Conservation (phyloP, 37 sponge, comb jelly and placozoan genomes). For the Aphrocallistes beatrix region DNA sequence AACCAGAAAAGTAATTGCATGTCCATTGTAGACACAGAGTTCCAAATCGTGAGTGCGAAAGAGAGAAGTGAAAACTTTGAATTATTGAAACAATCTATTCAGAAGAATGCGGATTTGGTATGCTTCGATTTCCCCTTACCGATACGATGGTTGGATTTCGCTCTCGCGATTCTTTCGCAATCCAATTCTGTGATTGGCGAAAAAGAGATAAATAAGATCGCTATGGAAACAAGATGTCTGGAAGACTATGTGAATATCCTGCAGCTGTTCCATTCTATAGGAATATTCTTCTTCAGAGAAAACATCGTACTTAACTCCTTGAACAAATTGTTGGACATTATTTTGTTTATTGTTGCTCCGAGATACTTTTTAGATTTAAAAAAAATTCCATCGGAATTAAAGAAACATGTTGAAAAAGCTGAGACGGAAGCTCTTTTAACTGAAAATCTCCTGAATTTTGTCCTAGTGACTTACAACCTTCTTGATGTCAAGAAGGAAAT, state of each 20-base stretch:
- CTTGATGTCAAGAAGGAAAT: background rate
- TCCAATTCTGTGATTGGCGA: background rate
- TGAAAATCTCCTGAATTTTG: background rate
- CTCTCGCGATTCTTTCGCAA: background rate
- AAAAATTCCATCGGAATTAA: background rate
- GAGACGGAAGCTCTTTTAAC: background rate
- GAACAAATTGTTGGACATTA: background rate
- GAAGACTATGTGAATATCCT: background rate
- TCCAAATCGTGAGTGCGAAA: background rate
- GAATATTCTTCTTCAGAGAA: background rate
- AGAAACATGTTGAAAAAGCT: background rate
- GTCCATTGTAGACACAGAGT: background rate
- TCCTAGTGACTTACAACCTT: background rate
- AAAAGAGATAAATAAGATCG: background rate
- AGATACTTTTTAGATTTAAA: background rate
- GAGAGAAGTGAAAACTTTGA: background rate
- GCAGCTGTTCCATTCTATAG: conserved; percentile 13
- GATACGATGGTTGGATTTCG: background rate
- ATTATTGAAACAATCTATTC: background rate
- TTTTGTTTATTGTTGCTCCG: background rate
- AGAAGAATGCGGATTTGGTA: background rate
- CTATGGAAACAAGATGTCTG: background rate
- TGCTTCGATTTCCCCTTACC: background rate
- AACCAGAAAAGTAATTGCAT: background rate
- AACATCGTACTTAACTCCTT: background rate